Percentiles rank a stretch among this genome's conserved stretches.
Conservation (phyloP, 1,140 invertebrate species). For the Vanessa tameamea region DNA sequence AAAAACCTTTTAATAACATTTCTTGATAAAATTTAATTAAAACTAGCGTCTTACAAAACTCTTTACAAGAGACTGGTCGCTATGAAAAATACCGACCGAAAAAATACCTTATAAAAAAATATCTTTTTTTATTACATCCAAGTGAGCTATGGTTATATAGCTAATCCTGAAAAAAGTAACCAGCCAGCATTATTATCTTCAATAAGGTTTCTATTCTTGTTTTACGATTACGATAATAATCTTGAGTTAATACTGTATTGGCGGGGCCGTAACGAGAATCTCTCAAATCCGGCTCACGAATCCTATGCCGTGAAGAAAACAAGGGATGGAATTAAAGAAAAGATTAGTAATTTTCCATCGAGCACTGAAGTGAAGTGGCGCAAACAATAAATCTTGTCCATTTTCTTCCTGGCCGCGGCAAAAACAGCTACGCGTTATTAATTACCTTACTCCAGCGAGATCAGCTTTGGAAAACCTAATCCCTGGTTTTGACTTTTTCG, state of each 20-base stretch:
- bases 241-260: slow-evolving; percentile 40
- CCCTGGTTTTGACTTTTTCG: slow-evolving; percentile 65
- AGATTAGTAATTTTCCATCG: slow-evolving; percentile 53
- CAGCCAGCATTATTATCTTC: not conserved
- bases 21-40: too few relatives aligned
- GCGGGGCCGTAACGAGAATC: slow-evolving; percentile 48
- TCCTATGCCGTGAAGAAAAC: slow-evolving; percentile 48
- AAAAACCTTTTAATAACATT: too few relatives aligned
- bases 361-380: slow-evolving; percentile 55
- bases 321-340: slow-evolving; percentile 65
- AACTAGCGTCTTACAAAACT: slow-evolving; percentile 17
- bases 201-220: not conserved
- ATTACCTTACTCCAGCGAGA: slow-evolving; percentile 62
- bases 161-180: not conserved
- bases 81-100: too few relatives aligned
- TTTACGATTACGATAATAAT: slow-evolving; percentile 28
- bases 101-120: too few relatives aligned
- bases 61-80: not conserved
- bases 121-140: too few relatives aligned
- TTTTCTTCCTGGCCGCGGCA: slow-evolving; percentile 65
- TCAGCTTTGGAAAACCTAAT: slow-evolving; percentile 62
- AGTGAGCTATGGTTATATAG: too few relatives aligned
- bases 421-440: slow-evolving; percentile 67
- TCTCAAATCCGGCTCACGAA: slow-evolving; percentile 49
- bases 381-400: slow-evolving; percentile 71